Evolutionary conservation across 2,888 invertebrate species (phyloP).

Genomic region (Patella caerulea): DNA sequence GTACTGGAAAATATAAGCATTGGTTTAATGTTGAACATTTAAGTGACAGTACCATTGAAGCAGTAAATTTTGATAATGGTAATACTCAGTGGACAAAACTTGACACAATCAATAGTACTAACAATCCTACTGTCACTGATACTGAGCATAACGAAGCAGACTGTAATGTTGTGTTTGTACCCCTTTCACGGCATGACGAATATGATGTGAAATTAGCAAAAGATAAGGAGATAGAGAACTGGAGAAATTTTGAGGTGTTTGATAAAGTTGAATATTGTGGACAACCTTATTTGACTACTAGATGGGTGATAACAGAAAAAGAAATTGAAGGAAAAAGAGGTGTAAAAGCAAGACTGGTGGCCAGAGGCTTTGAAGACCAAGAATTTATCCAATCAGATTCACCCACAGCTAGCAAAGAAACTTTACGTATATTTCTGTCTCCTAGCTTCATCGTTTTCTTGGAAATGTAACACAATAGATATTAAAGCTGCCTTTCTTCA

Average conservation of each 20-base stretch:
- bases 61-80: too few relatives aligned
- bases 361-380: not conserved
- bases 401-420: not conserved
- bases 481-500: not conserved
- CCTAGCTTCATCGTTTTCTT: not conserved
- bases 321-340: conserved; percentile 9
- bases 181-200: too few relatives aligned
- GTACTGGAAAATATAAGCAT: too few relatives aligned
- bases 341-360: conserved; percentile 29
- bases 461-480: not conserved
- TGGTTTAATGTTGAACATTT: too few relatives aligned
- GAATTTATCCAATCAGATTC: not conserved
- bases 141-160: too few relatives aligned
- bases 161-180: too few relatives aligned
- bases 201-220: conserved; percentile 13
- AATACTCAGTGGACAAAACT: too few relatives aligned
- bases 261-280: conserved; percentile 14
- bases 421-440: not conserved
- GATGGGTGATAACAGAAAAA: conserved; percentile 33
- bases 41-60: too few relatives aligned
- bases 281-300: conserved; percentile 31
- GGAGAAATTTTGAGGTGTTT: conserved; percentile 28
- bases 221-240: conserved; percentile 29
- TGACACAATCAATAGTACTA: too few relatives aligned
- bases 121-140: too few relatives aligned